Evolutionary conservation across 2,888 invertebrate species (phyloP).

Genomic region (Lordiphosa fenestrarum): DNA sequence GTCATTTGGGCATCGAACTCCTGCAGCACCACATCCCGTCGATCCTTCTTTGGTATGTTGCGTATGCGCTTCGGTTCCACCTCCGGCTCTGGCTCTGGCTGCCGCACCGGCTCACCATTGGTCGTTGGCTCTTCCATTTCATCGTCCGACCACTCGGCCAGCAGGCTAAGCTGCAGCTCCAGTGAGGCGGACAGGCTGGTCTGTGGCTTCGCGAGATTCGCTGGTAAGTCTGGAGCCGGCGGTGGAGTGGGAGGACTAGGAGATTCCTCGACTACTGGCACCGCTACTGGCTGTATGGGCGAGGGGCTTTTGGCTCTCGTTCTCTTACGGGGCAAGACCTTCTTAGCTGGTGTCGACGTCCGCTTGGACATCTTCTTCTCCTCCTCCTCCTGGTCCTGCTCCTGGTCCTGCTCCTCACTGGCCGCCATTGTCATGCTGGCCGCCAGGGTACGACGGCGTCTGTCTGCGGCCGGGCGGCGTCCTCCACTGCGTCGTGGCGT

Average conservation of each 20-base stretch:
- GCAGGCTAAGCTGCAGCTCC: constrained; percentile 83
- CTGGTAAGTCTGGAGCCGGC: neutral
- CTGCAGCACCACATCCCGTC: constrained; percentile 71
- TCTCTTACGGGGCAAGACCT: too few relatives aligned
- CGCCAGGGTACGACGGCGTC: constrained; percentile 17
- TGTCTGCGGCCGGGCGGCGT: constrained; percentile 11
- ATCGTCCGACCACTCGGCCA: constrained; percentile 34
- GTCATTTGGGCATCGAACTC: constrained; percentile 55
- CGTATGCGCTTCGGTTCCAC: constrained; percentile 65
- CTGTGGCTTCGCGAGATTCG: constrained; percentile 5
- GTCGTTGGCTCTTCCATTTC: constrained; percentile 3
- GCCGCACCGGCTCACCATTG: neutral
- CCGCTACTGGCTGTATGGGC: neutral
- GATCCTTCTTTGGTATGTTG: constrained; percentile 80
- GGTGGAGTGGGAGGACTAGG: too few relatives aligned
- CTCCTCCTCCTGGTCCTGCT: neutral
- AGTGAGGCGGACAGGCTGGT: constrained; percentile 15
- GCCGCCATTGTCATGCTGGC: neutral
- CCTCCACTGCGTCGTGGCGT: constrained; percentile 7
- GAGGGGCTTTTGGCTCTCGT: too few relatives aligned
- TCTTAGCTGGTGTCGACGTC: too few relatives aligned
- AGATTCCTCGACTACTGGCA: too few relatives aligned
- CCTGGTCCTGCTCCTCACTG: neutral
- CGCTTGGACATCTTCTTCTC: too few relatives aligned
- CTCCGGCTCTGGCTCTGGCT: neutral